Evolutionary conservation across 2,888 invertebrate species (phyloP), one percentile per base, ranked within the genome.

Genomic region (Melipona beecheii): DNA sequence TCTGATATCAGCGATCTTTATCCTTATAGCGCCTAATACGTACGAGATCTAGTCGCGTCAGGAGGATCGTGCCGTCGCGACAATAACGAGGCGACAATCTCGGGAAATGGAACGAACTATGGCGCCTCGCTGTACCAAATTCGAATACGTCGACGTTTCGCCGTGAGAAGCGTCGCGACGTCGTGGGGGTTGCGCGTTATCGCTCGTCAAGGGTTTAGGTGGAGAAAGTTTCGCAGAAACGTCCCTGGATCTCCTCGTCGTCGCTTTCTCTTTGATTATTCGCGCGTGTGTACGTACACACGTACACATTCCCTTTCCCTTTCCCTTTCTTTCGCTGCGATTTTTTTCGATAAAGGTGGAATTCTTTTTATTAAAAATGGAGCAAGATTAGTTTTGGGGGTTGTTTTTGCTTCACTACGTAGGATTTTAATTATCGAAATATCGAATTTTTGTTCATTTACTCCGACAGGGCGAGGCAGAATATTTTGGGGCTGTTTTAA

Each of bases 51-150:
- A 50, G 56, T 52, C 58, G 19, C 24, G n/a, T 19, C n/a, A 60
- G 13, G 5, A 6, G 68, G 2, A 9, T 17, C 49, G 50, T 36
- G 52, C 62, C 66, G 75, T 60, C 73, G 69, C 72, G 77, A 74
- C 83, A 74, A 73, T 78, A 80, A 77, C 52, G 36, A 52, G 60
- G 43, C 58, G 36, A 56, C 71, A 58, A 69, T 72, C 52, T 60
- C 13, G 49, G 62, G 58, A 76, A 56, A 50, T 6, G 83, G 79
- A 76, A 85, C 65, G 76, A 72, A 73, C 64, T 79, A 77, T 72
- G 76, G 74, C 82, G 86, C 85, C 86, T 65, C 87, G 87, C 87
- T 88, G 85, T 87, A 21, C 17, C 27, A 27, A 27, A 80, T 84
- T 75, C 71, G 75, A 72, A 74, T 73, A 78, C 71, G 76, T 50